These are phyloP conservation scores for Eumerus sabulonum DNA, from an alignment of 2,888 invertebrate species.

Conservation along the genomic window DNA sequence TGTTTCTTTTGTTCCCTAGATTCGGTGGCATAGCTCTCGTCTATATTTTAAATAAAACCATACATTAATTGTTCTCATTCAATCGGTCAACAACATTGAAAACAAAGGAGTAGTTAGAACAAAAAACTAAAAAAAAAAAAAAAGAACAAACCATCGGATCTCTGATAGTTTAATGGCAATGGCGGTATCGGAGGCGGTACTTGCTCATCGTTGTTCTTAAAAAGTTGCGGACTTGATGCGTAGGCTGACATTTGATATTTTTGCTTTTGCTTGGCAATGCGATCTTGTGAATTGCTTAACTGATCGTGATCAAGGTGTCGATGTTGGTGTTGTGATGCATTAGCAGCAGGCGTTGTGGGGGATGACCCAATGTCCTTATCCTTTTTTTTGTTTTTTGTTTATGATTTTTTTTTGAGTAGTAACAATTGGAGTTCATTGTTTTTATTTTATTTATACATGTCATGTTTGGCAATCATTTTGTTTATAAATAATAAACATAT, in stretches of 20 bases:
- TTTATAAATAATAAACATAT: constrained; percentile 44
- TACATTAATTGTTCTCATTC: background rate
- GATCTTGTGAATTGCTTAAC: constrained; percentile 73
- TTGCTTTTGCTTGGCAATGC: constrained; percentile 70
- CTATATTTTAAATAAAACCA: constrained; percentile 62
- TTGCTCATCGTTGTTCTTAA: constrained; percentile 78
- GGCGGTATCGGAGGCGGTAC: constrained; percentile 85
- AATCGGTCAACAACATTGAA: constrained; percentile 40
- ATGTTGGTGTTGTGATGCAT: constrained; percentile 57
- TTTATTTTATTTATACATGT: background rate
- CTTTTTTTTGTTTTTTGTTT: constrained; percentile 26
- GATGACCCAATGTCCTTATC: constrained; percentile 67
- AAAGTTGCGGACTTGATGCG: constrained; percentile 77
- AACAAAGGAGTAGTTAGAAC: constrained; percentile 31
- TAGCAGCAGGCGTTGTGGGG: constrained; percentile 68
- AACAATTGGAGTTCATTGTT: constrained; percentile 36
- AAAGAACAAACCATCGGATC: constrained; percentile 79
- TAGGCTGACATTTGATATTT: constrained; percentile 73
- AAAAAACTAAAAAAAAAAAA: constrained; percentile 18
- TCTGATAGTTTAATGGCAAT: constrained; percentile 82
- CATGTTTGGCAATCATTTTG: constrained; percentile 12
- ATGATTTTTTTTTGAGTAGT: constrained; percentile 4
- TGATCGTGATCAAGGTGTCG: constrained; percentile 72
- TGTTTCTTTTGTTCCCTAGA: constrained; percentile 79
- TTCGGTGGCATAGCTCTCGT: constrained; percentile 78